Conservation (phyloP, 2,888 invertebrate genomes). For the Zaprionus lineosus region DNA sequence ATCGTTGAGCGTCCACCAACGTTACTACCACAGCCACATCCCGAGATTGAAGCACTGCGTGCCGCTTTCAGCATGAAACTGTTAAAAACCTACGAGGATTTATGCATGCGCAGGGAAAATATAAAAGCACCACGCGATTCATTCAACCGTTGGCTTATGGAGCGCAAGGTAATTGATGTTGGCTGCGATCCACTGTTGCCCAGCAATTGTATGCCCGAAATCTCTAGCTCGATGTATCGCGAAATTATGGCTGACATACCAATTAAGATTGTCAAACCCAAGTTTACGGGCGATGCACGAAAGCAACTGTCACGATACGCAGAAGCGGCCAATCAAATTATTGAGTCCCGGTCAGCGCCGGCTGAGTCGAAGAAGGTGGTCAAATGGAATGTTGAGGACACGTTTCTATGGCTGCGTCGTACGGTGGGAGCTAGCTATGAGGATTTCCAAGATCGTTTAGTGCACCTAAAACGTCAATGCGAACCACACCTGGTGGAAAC, state of each 20-base stretch:
- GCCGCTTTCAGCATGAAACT: slow-evolving; percentile 92
- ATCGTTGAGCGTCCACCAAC: slow-evolving; percentile 91
- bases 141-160: slow-evolving; percentile 98
- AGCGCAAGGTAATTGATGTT: slow-evolving; percentile 94
- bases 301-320: slow-evolving; percentile 97
- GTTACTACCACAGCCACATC: slow-evolving; percentile 94
- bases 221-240: slow-evolving; percentile 96
- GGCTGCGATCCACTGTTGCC: slow-evolving; percentile 96
- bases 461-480: slow-evolving; percentile 96
- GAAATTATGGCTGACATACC: slow-evolving; percentile 99
- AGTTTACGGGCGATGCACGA: slow-evolving; percentile 96
- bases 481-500: slow-evolving; percentile 98
- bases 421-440: slow-evolving; percentile 97
- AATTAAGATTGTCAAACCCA: slow-evolving; percentile 96
- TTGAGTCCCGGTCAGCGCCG: slow-evolving; percentile 95
- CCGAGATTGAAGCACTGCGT: slow-evolving; percentile 94
- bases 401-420: slow-evolving; percentile 96
- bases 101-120: slow-evolving; percentile 95
- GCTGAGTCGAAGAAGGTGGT: slow-evolving; percentile 97
- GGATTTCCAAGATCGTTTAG: slow-evolving; percentile 90
- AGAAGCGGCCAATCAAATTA: slow-evolving; percentile 98
- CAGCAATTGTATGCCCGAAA: slow-evolving; percentile 94
- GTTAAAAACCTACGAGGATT: slow-evolving; percentile 95
- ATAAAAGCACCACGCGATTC: slow-evolving; percentile 98
- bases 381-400: slow-evolving; percentile 99